phyloP scores from a whole-genome alignment of 2,113 vertebrate species.

The Scophthalmus maximus region DNA sequence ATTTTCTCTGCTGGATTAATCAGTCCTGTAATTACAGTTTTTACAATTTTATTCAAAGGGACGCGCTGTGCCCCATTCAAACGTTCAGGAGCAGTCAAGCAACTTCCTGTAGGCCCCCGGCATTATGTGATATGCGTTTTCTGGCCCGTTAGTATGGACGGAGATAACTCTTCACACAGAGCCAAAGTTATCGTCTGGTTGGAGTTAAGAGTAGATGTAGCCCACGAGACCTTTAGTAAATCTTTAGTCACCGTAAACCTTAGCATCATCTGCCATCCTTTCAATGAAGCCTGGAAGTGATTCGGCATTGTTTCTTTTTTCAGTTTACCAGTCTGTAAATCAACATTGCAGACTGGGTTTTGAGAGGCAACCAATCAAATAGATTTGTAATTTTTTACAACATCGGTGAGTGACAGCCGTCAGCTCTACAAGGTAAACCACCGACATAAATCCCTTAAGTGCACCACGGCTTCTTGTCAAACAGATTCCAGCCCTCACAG shows the following conservation, averaged over 20 bases:
- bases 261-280: no score
- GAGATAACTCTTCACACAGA: no score
- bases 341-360: neutral
- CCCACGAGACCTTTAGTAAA: no score
- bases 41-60: neutral
- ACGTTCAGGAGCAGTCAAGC: no score
- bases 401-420: neutral
- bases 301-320: neutral
- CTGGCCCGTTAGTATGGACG: no score
- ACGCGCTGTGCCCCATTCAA: neutral
- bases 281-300: no score
- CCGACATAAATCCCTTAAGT: conserved; percentile 2
- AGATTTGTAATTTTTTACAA: neutral
- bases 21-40: neutral
- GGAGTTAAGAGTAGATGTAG: no score
- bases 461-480: conserved; percentile 22
- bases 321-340: neutral
- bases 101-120: no score
- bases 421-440: neutral
- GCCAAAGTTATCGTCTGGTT: no score
- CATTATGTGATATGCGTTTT: no score
- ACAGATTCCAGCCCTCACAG: neutral
- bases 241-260: no score
- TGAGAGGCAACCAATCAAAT: neutral
- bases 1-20: conserved; percentile 15